phyloP scores from a whole-genome alignment of 2,797 vertebrate genomes.

The Liasis olivaceus region DNA sequence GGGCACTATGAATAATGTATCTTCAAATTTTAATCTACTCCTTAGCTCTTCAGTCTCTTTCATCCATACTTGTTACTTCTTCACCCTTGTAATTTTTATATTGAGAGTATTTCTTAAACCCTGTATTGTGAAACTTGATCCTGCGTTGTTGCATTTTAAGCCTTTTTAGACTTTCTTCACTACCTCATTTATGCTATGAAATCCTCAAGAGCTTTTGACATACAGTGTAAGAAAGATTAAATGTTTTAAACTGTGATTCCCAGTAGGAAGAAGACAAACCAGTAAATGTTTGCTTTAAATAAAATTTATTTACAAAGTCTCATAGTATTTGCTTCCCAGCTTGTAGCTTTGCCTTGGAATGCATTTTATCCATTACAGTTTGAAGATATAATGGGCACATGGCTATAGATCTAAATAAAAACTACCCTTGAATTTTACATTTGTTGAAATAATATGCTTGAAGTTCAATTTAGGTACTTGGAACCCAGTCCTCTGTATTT shows the following conservation, averaged over 20 bases:
- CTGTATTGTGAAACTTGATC: constrained; percentile 48
- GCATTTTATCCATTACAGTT: constrained; percentile 51
- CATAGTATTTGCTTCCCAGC: constrained; percentile 58
- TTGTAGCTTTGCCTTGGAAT: constrained; percentile 60
- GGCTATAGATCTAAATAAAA: constrained; percentile 47
- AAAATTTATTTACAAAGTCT: constrained; percentile 54
- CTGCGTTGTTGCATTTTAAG: constrained; percentile 56
- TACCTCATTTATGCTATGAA: constrained; percentile 41
- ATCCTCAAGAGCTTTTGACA: constrained; percentile 53
- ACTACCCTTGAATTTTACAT: neutral
- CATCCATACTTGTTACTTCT: constrained; percentile 47
- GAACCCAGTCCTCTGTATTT: neutral
- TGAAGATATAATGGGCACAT: constrained; percentile 61
- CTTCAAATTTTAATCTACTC: constrained; percentile 49
- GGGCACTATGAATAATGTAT: constrained; percentile 66
- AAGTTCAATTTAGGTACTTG: neutral
- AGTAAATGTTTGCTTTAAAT: constrained; percentile 54
- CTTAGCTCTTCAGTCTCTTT: constrained; percentile 24
- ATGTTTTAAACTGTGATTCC: constrained; percentile 40
- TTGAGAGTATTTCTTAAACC: constrained; percentile 46
- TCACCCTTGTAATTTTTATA: constrained; percentile 57
- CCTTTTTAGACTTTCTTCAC: constrained; percentile 56
- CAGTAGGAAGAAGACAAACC: constrained; percentile 48
- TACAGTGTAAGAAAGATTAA: constrained; percentile 35
- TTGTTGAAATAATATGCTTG: constrained; percentile 1